A percentile compares a stretch with the other conserved stretches of the same genome.
Evolutionary conservation across 1,140 invertebrate species (phyloP).

Genomic region (Lutraria rhynchaena): DNA sequence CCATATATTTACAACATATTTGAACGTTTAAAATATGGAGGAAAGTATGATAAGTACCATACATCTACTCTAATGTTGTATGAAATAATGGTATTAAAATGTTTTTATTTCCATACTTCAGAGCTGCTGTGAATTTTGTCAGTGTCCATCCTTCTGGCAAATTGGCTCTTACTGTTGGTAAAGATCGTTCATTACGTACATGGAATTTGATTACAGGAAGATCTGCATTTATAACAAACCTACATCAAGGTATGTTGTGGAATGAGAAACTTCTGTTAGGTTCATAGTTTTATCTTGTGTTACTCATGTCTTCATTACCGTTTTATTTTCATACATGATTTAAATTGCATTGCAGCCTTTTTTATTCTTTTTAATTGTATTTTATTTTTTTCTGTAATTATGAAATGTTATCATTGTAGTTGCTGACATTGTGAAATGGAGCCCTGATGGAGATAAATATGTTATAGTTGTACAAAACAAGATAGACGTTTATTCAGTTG

Average conservation of each 20-base stretch:
- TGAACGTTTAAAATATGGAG: too few species aligned
- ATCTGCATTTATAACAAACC: slow-evolving; percentile 93
- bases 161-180: slow-evolving; percentile 92
- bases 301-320: too few species aligned
- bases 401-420: slow-evolving; percentile 60
- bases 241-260: slow-evolving; percentile 84
- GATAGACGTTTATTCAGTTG: slow-evolving; percentile 90
- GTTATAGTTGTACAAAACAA: slow-evolving; percentile 87
- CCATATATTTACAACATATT: too few species aligned
- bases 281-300: too few species aligned
- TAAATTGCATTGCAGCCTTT: neutral
- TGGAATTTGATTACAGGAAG: slow-evolving; percentile 97
- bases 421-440: slow-evolving; percentile 83
- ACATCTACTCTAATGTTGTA: too few species aligned
- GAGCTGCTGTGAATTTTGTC: slow-evolving; percentile 78
- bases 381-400: neutral
- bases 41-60: too few species aligned
- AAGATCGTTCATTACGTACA: slow-evolving; percentile 91
- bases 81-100: neutral
- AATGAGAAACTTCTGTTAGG: too few species aligned
- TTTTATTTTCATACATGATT: neutral
- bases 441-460: slow-evolving; percentile 88
- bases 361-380: neutral
- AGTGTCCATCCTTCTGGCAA: slow-evolving; percentile 93
- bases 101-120: slow-evolving; percentile 67